Base-by-base conservation (phyloP, 2,797 vertebrate species). In the Corythornis leucogaster region DNA sequence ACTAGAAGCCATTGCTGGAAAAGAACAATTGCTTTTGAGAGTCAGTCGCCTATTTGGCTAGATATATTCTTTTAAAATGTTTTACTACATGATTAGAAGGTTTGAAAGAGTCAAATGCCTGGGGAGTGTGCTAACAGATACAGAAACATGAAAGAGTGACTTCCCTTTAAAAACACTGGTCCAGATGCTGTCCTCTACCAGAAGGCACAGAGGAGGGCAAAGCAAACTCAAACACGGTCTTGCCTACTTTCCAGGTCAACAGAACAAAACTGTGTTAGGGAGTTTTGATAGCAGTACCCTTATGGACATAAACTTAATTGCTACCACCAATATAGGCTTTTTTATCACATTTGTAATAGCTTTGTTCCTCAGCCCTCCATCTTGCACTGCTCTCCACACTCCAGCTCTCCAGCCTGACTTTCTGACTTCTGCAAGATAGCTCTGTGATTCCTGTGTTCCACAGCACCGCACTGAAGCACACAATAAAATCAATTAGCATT, bases 1-100 rank as follows among this genome's bases (percentile, higher is more conserved):
- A 86, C 61, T 55, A 85, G 64, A 91, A 94, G 80, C 55, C 84
- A 69, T 12, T 88, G 64, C 68, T 93, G 59, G 66, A 89, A 75
- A 73, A 78, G 51, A 83, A 88, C 55, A 81, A 84, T 75, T 50
- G 64, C 46, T 90, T 85, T 81, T 80, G 61, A 88, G 67, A 87
- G 19, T 67, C 10, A 8, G 69, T 70, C 13, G 15, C 73, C 81
- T 93, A 86, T 94, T 92, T 94, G 80, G 90, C 94, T 91, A 93
- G 48, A 62, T 31, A 57, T 11, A 88, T 77, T 87, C 68, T 79
- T 96, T 95, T 96, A 92, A 94, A 96, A 93, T 74, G 80, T 94
- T 94, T 95, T 84, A 85, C 75, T 92, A 90, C 79, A 75, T 64
- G 82, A 90, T n/a, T 62, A 75, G 87, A 91, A 79, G 53, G 80